These are phyloP conservation scores for Drosophila borborema DNA, from an alignment of 2,888 invertebrate species.

Conservation along the genomic window DNA sequence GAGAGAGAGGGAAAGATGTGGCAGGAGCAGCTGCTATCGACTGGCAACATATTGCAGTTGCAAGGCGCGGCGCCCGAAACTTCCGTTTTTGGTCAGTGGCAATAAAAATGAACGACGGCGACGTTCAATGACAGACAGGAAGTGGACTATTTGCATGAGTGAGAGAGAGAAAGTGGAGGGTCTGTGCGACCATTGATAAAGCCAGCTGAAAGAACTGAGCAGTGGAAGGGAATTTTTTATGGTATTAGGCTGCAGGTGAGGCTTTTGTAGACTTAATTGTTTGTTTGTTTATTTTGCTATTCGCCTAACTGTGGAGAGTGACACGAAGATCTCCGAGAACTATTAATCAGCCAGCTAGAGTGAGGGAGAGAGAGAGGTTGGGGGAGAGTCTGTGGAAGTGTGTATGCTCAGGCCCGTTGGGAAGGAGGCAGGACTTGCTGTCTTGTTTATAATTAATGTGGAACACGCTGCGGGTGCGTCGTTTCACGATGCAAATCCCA, in stretches of 20 bases:
- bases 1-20: neutral
- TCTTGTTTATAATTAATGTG: conserved; percentile 76
- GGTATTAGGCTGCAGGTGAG: conserved; percentile 55
- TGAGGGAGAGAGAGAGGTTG: no score
- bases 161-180: conserved; percentile 16
- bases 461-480: conserved; percentile 47
- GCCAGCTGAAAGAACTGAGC: neutral
- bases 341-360: conserved; percentile 66
- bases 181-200: conserved; percentile 51
- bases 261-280: conserved; percentile 70
- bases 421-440: conserved; percentile 39
- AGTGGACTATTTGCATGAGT: conserved; percentile 68
- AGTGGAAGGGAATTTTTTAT: neutral
- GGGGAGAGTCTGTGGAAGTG: neutral
- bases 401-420: conserved; percentile 28
- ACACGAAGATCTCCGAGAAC: conserved; percentile 60
- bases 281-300: conserved; percentile 57
- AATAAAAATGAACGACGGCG: conserved; percentile 66
- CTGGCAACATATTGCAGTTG: conserved; percentile 71
- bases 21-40: conserved; percentile 50
- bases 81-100: conserved; percentile 64
- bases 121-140: conserved; percentile 48
- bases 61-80: conserved; percentile 28
- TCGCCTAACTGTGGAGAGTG: conserved; percentile 54
- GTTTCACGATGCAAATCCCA: conserved; percentile 61